Conservation (phyloP, 1,140 invertebrate species). For the Adoxophyes honmai region DNA sequence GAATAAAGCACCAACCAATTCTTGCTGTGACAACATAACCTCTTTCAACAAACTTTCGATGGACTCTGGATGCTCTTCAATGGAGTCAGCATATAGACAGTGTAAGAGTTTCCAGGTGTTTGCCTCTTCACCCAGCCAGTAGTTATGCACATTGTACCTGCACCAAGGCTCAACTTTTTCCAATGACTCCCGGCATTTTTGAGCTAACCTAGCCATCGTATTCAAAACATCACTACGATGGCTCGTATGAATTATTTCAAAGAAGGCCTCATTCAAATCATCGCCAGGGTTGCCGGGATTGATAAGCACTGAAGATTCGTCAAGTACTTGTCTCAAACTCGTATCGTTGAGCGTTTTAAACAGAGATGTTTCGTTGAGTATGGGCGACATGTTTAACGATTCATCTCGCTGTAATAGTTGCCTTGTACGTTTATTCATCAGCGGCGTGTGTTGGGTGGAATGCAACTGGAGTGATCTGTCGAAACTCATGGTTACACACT, state of each 20-base stretch:
- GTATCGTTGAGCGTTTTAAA: constrained; percentile 70
- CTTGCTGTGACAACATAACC: constrained; percentile 65
- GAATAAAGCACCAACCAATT: constrained; percentile 62
- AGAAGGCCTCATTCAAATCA: constrained; percentile 60
- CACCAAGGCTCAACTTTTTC: constrained; percentile 69
- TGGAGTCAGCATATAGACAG: constrained; percentile 87
- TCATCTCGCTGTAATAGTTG: constrained; percentile 56
- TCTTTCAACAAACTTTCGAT: constrained; percentile 72
- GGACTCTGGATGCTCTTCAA: constrained; percentile 76
- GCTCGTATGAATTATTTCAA: constrained; percentile 70
- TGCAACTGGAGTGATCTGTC: constrained; percentile 49
- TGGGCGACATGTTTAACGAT: constrained; percentile 62
- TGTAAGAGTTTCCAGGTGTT: constrained; percentile 92
- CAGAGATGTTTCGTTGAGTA: constrained; percentile 63
- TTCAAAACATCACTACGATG: constrained; percentile 57
- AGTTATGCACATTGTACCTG: constrained; percentile 77
- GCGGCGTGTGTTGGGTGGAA: constrained; percentile 54
- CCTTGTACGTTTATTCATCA: constrained; percentile 47
- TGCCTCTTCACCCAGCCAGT: constrained; percentile 87
- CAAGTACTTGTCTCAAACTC: constrained; percentile 61
- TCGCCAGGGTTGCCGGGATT: constrained; percentile 52
- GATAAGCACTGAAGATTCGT: constrained; percentile 60
- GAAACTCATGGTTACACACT: constrained; percentile 38
- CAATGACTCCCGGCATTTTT: constrained; percentile 67
- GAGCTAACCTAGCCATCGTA: constrained; percentile 66